These are phyloP conservation scores for Rhabdomys pumilio DNA, from an alignment of 2,797 vertebrate genomes.

Conservation along the genomic window DNA sequence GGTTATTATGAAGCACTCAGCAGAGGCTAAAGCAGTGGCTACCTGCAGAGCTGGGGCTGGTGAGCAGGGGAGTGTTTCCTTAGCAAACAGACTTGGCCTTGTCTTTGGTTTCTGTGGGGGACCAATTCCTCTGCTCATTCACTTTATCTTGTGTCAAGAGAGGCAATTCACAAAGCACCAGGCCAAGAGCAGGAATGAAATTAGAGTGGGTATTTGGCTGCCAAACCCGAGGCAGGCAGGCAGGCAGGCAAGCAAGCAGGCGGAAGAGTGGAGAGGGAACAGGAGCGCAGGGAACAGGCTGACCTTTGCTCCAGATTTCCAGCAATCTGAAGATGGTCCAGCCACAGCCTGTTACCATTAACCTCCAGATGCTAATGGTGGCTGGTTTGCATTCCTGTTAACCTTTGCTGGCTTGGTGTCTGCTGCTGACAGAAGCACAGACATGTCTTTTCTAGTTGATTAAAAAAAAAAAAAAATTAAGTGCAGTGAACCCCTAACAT, in stretches of 20 bases:
- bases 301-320: constrained; percentile 86
- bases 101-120: constrained; percentile 72
- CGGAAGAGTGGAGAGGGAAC: constrained; percentile 54
- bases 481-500: constrained; percentile 9
- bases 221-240: constrained; percentile 74
- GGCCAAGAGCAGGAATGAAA: constrained; percentile 82
- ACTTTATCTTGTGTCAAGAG: constrained; percentile 85
- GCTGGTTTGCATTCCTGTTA: constrained; percentile 72
- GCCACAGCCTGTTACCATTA: constrained; percentile 71
- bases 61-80: constrained; percentile 73
- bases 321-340: constrained; percentile 81
- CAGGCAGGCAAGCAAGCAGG: not conserved
- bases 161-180: constrained; percentile 73
- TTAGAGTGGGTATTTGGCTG: constrained; percentile 85
- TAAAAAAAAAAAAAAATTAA: constrained; percentile 61
- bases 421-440: constrained; percentile 47
- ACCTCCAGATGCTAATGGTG: constrained; percentile 80
- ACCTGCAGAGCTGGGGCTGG: constrained; percentile 68
- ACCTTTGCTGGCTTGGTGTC: constrained; percentile 78
- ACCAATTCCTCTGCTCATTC: constrained; percentile 77
- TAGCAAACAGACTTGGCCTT: constrained; percentile 65
- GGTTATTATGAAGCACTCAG: constrained; percentile 73
- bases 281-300: constrained; percentile 82
- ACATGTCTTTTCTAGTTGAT: constrained; percentile 39
- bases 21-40: constrained; percentile 63